A percentile compares a stretch with the other conserved stretches of the same genome.
These are phyloP conservation scores for Entomyzon cyanotis DNA, from an alignment of 2,113 vertebrate genomes.

Conservation along the genomic window DNA sequence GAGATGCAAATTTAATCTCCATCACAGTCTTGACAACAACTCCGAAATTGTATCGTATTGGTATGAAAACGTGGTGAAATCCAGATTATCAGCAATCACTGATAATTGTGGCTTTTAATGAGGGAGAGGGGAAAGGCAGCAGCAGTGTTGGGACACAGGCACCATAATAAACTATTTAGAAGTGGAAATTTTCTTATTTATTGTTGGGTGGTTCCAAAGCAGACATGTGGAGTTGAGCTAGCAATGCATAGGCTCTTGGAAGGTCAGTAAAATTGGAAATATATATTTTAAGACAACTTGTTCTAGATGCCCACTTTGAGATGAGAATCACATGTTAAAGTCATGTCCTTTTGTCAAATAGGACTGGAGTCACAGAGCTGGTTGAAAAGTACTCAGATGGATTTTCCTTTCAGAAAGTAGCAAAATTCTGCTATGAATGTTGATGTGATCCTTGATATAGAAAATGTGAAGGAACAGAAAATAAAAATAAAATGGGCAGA, in stretches of 20 bases:
- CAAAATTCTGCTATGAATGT: not conserved
- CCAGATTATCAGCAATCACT: not conserved
- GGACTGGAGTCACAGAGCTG: not conserved
- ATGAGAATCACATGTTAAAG: not conserved
- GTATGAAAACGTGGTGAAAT: not conserved
- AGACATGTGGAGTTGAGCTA: not conserved
- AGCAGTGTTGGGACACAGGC: not conserved
- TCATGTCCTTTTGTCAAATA: not conserved
- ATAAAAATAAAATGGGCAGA: not conserved
- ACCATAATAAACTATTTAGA: not conserved
- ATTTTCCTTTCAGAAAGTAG: not conserved
- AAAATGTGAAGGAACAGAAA: not conserved
- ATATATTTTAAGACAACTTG: not conserved
- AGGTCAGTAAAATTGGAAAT: not conserved
- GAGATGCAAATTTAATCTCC: not conserved
- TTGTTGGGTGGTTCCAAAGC: not conserved
- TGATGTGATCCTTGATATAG: not conserved
- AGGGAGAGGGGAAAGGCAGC: not conserved
- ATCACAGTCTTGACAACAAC: not conserved
- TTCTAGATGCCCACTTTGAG: not conserved
- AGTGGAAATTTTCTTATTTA: not conserved
- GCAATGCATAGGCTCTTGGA: not conserved
- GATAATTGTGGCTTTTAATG: not conserved
- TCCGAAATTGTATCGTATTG: not conserved
- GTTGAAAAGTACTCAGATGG: not conserved